Base-by-base conservation (phyloP, 2,113 vertebrate genomes). In the Paramisgurnus dabryanus region DNA sequence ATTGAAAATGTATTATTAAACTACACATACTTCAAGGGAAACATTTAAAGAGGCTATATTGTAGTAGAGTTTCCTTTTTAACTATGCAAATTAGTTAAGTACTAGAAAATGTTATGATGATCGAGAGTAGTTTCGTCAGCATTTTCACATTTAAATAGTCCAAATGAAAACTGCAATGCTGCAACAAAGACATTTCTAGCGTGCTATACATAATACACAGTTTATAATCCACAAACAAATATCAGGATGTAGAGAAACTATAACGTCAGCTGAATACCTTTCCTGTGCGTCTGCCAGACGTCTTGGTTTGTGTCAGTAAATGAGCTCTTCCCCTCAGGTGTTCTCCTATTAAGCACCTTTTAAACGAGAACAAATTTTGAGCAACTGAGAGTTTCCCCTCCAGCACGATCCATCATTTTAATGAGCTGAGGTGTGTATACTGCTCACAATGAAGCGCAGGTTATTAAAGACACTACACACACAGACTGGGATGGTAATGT, bases 341-440 rank as follows among this genome's bases (percentile, higher is more conserved):
- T 88, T 88, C 83, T 18, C 85, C 87, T 91, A 92, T 91, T 92
- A 91, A 87, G 89, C 89, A 90, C 89, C 89, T 86, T 91, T 89
- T 91, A 88, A 93, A 91, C 83, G 87, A 89, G 89, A 91, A 93
- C 91, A 91, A 89, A 91, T 93, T 89, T 90, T 85, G 86, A 90
- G 85, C 80, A 86, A 84, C 66, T 72, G 80, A 86, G 71, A 87
- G 83, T 88, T 87, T 81, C 83, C 83, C 89, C 80, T 83, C 76
- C 85, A 83, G 85, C 81, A 89, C 90, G 92, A 96, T 95, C 94
- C 93, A 94, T 97, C 95, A 96, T 91, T 89, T 83, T 95, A 97
- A 96, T 94, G 93, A 96, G 90, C 86, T 90, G 89, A 89, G 89
- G 88, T 88, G 88, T 91, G 93, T 93, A 93, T 79, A 72, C 80